phyloP scores from a whole-genome alignment of 2,113 vertebrate species.

The Alces alces region DNA sequence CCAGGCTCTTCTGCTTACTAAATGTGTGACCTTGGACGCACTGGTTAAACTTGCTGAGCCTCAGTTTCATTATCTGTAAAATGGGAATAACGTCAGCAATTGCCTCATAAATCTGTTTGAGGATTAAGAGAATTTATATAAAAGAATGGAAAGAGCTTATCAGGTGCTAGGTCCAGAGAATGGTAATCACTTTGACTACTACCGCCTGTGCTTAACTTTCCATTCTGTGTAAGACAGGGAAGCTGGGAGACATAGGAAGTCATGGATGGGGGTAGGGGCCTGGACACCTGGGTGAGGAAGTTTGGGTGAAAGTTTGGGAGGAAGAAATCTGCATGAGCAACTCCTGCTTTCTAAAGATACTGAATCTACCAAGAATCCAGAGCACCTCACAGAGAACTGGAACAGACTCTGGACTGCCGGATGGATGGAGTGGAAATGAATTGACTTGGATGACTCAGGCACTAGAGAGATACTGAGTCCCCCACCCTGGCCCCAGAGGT shows the following conservation, averaged over 20 bases:
- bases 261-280: background rate
- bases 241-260: background rate
- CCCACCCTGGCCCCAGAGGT: background rate
- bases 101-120: background rate
- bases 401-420: background rate
- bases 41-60: background rate
- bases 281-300: background rate
- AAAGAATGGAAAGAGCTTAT: background rate
- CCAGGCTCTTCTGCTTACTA: background rate
- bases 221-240: background rate
- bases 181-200: background rate
- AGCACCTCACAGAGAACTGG: background rate
- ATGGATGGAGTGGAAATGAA: background rate
- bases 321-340: background rate
- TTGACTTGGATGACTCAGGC: background rate
- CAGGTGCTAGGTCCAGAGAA: too few species aligned
- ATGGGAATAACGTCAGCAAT: background rate
- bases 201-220: background rate
- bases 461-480: background rate
- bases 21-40: background rate
- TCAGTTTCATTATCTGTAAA: slow-evolving; percentile 23
- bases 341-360: background rate
- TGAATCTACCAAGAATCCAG: background rate
- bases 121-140: background rate
- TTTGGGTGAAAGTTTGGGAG: background rate